Evolutionary conservation across 2,888 invertebrate species (phyloP).

Genomic region (Heliconius sara): DNA sequence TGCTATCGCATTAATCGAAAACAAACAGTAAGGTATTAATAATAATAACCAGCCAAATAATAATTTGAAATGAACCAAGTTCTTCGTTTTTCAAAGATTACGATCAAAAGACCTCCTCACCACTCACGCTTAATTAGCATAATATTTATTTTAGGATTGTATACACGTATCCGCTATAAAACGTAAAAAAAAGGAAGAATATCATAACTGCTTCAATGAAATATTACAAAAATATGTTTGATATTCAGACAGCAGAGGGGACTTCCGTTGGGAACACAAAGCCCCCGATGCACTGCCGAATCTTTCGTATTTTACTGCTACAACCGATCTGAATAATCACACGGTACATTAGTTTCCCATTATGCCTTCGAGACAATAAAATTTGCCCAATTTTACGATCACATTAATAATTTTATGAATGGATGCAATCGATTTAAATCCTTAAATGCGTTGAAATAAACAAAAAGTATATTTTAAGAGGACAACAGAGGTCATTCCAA

Average conservation of each 20-base stretch:
- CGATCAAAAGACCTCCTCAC: constrained; percentile 34
- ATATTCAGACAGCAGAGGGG: constrained; percentile 80
- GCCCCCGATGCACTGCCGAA: constrained; percentile 56
- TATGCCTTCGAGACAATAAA: constrained; percentile 84
- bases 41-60: constrained; percentile 17
- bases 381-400: constrained; percentile 84
- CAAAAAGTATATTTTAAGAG: constrained; percentile 67
- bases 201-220: constrained; percentile 81
- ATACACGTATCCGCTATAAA: constrained; percentile 68
- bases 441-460: constrained; percentile 76
- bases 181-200: constrained; percentile 71
- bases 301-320: constrained; percentile 81
- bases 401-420: constrained; percentile 85
- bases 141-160: constrained; percentile 64
- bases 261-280: constrained; percentile 77
- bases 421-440: constrained; percentile 80
- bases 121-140: constrained; percentile 56
- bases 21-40: neutral
- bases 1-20: neutral
- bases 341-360: constrained; percentile 85
- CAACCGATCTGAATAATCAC: constrained; percentile 83
- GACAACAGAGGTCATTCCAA: constrained; percentile 71
- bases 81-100: constrained; percentile 34
- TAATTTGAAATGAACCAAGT: constrained; percentile 19
- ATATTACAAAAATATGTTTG: constrained; percentile 79